Conservation (phyloP, 1,140 invertebrate genomes). For the Microplitis demolitor region DNA sequence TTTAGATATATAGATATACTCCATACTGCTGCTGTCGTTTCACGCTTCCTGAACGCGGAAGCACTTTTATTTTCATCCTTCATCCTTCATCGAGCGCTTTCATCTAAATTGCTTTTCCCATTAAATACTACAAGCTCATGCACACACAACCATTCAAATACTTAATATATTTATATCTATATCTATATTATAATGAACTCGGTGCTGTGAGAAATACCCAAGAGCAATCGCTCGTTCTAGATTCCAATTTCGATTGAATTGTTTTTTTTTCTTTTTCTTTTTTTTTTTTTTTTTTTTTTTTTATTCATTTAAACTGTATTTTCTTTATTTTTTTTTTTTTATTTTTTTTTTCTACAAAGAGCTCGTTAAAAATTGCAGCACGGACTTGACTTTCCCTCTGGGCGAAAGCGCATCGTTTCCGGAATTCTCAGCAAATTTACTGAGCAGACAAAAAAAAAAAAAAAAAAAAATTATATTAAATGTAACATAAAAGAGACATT, state of each 20-base stretch:
- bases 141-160: background rate
- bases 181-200: background rate
- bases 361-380: slow-evolving; percentile 28
- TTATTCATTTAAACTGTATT: slow-evolving; percentile 2
- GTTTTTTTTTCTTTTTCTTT: slow-evolving; percentile 1
- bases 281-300: slow-evolving; percentile 8
- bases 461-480: slow-evolving; percentile 11
- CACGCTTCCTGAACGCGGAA: slow-evolving; percentile 25
- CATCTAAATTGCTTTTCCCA: slow-evolving; percentile 23
- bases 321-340: slow-evolving; percentile 4
- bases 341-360: slow-evolving; percentile 9
- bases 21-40: slow-evolving; percentile 2
- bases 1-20: slow-evolving; percentile 11
- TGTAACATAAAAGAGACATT: background rate
- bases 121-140: background rate
- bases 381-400: slow-evolving; percentile 21
- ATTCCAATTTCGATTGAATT: background rate
- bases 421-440: slow-evolving; percentile 28
- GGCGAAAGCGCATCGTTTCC: slow-evolving; percentile 33
- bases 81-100: slow-evolving; percentile 27
- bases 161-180: background rate
- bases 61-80: slow-evolving; percentile 29
- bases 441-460: slow-evolving; percentile 3
- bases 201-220: background rate
- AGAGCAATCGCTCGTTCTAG: background rate